Evolutionary conservation across 2,888 invertebrate species (phyloP).

Genomic region (Heliconius hortense): DNA sequence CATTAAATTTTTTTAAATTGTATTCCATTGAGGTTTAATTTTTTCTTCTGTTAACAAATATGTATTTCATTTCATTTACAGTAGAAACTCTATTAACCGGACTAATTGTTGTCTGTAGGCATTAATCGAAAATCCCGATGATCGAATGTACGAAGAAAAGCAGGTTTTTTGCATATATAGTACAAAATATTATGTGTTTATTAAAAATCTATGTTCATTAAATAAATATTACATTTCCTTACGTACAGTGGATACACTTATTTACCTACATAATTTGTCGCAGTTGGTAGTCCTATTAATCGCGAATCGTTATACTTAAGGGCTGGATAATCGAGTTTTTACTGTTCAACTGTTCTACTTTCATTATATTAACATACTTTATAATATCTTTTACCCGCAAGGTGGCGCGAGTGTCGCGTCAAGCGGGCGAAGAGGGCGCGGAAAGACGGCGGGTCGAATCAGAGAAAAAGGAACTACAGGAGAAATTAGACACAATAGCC

Average conservation of each 20-base stretch:
- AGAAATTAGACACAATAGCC: conserved; percentile 84
- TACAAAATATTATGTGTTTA: background rate
- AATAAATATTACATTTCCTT: too few relatives aligned
- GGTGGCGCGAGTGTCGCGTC: conserved; percentile 90
- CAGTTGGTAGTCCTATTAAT: background rate
- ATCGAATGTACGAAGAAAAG: background rate
- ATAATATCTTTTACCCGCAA: conserved; percentile 46
- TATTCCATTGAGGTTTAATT: background rate
- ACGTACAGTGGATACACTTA: background rate
- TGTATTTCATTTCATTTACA: background rate
- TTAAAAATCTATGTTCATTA: background rate
- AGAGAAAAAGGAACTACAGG: conserved; percentile 85
- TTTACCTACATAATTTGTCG: background rate
- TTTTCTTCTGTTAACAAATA: background rate
- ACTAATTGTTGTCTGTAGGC: too few relatives aligned
- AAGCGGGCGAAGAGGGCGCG: conserved; percentile 91
- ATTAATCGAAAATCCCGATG: background rate
- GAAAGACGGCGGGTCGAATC: conserved; percentile 88
- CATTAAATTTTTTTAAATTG: background rate
- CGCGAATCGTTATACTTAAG: background rate
- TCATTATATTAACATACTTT: background rate
- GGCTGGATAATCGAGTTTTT: background rate
- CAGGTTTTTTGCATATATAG: background rate
- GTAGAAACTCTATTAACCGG: background rate
- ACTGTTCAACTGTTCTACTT: too few relatives aligned